Evolutionary conservation across 1,140 invertebrate species (phyloP), one percentile per base, ranked within the genome.

Genomic region (Oryctes rhinoceros): DNA sequence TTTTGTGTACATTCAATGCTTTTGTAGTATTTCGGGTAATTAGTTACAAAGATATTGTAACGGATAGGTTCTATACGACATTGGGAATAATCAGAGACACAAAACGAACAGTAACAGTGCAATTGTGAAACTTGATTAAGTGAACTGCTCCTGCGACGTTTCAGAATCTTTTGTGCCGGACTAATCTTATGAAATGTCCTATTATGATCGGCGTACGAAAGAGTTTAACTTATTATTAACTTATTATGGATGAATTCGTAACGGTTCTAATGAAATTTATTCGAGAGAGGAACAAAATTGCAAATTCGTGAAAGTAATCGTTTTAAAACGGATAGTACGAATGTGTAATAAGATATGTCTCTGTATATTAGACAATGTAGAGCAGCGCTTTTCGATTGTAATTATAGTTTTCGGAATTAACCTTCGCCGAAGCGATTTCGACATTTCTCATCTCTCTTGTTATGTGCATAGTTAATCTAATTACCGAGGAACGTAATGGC

Each of bases 151-250:
- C n/a, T 59, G 13, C 53, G 18, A 59, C n/a, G 53, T 59, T 59
- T 59, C 53, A 15, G 53, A 59, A 59, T 59, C 53, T 59, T 59
- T 59, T 59, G 53, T 59, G 53, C 15, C 15, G 53, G n/a, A 15
- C 53, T 18, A 18, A 59, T 59, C 53, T 59, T 59, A 18, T 59
- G 53, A 59, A 59, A 59, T 59, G 53, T 18, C 5, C 53, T 15
- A 59, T 59, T 59, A 59, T 59, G 18, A 59, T 59, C 18, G 9
- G 6, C 18, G 53, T 59, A 18, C 53, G 18, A 59, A 59, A 59
- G 53, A 59, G 53, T 59, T 59, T 59, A 59, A 59, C 53, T 59
- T 59, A 59, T 59, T 59, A 59, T 59, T 59, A 59, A 59, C 53
- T 59, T 59, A 59, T 59, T 59, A 59, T 59, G 53, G 13, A 15